Percentiles rank a stretch among this genome's conserved stretches.
Conservation (phyloP, 2,113 vertebrate species). For the Brachirus orientalis region DNA sequence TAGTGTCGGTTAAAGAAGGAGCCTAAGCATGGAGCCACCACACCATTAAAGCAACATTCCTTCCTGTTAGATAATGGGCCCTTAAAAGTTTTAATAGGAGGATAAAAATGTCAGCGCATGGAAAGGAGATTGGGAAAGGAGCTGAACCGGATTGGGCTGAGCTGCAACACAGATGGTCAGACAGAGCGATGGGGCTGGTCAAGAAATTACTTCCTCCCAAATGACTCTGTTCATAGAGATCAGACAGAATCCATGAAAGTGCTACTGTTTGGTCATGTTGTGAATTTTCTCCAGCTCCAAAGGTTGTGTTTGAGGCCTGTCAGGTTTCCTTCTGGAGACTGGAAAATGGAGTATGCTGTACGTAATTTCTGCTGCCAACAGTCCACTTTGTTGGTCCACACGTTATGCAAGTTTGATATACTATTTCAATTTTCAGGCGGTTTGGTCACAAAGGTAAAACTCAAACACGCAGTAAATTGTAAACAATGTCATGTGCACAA, state of each 20-base stretch:
- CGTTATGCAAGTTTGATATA: too few relatives aligned
- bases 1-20: conserved; percentile 67
- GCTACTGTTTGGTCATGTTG: conserved; percentile 65
- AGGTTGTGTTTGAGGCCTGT: conserved; percentile 29
- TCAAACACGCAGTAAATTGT: too few relatives aligned
- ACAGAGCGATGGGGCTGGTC: conserved; percentile 45
- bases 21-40: conserved; percentile 72
- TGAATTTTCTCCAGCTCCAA: conserved; percentile 35
- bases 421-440: too few relatives aligned
- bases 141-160: conserved; percentile 50
- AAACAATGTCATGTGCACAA: too few relatives aligned
- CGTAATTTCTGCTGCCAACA: too few relatives aligned
- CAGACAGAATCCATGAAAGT: conserved; percentile 44
- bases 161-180: conserved; percentile 63
- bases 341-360: too few relatives aligned
- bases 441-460: too few relatives aligned
- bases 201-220: conserved; percentile 45
- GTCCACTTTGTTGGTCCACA: too few relatives aligned
- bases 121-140: conserved; percentile 71
- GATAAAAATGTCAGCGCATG: conserved; percentile 83
- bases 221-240: conserved; percentile 28
- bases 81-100: conserved; percentile 82
- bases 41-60: conserved; percentile 82
- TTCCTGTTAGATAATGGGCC: conserved; percentile 81
- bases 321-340: conserved; percentile 29